Evolutionary conservation across 2,888 invertebrate genomes (phyloP), one percentile per base, ranked within the genome.

Genomic region (Erpobdella octoculata): DNA sequence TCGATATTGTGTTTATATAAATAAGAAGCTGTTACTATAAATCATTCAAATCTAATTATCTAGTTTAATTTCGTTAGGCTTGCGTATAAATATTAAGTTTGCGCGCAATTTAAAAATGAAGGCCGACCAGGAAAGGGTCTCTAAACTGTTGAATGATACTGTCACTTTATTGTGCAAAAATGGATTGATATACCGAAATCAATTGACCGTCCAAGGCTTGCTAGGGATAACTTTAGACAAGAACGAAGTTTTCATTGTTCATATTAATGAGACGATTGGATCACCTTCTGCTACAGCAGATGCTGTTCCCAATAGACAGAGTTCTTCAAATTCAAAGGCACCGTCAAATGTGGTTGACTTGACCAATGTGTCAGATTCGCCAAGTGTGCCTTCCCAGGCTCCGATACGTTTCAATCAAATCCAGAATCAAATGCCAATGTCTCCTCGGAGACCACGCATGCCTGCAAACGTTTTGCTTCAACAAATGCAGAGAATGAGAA

Each of bases 151-250:
- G 38, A 70, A 61, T 21, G 74, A 74, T 38, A 74, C 74, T 2
- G 72, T 74, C 46, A 74, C 74, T 37, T 59, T 74, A 28, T 68
- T 74, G 15, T 74, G 74, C 33, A 74, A 74, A 53, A 74, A 74
- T 33, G 74, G 74, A 41, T 72, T 74, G 58, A 71, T 72, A 35
- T 74, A 72, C 38, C 70, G 59, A 1, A 70, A 72, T 41, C 70
- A 74, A 58, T 48, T 74, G 33, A 69, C 66, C 31, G 70, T 74
- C 12, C 72, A 74, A 58, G 74, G 72, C 12, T 64, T 74, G 25
- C 58, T 74, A 12, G 74, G 74, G 3, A 72, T 74, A 36, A 74
- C 74, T 1, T 59, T 74, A 18, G 74, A 74, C 62, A 72, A 61
- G 41, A 74, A 70, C n/a, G 74, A 74, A 31, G 74, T 72, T 36